These are phyloP conservation scores for Akabosia matsudoensis DNA, from an alignment of 1,140 invertebrate species.

Conservation along the genomic window DNA sequence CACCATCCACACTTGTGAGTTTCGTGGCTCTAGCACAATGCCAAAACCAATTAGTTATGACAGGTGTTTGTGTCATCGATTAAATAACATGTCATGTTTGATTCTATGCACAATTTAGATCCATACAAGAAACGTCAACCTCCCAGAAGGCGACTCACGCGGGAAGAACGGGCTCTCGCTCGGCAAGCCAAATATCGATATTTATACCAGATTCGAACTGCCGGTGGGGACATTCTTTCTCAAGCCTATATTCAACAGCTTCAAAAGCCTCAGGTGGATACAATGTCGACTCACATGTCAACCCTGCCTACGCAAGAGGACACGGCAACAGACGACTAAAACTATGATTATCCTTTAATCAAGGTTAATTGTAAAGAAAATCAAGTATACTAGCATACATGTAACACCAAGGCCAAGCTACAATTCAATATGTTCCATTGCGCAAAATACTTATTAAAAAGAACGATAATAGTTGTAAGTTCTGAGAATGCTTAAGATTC, in stretches of 20 bases:
- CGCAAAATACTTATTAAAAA: no score
- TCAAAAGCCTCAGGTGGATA: conserved; percentile 42
- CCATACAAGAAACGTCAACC: conserved; percentile 43
- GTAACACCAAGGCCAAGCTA: no score
- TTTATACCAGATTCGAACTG: conserved; percentile 80
- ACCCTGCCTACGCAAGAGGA: conserved; percentile 41
- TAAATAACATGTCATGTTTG: conserved; percentile 3
- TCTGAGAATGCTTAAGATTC: no score
- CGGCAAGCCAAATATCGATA: conserved; percentile 63
- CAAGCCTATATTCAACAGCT: conserved; percentile 58
- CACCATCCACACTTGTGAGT: conserved; percentile 56
- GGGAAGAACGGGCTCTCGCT: conserved; percentile 42
- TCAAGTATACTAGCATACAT: no score
- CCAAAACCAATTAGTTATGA: background rate
- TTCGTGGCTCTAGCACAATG: background rate
- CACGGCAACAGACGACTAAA: conserved; percentile 8
- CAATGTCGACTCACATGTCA: conserved; percentile 44
- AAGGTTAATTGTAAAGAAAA: no score
- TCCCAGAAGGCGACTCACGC: conserved; percentile 34
- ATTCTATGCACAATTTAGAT: conserved; percentile 29
- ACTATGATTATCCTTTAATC: conserved; percentile 16
- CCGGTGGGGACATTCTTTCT: conserved; percentile 83
- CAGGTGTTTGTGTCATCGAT: background rate
- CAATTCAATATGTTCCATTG: no score
- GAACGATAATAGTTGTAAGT: no score